phyloP scores from a whole-genome alignment of 2,113 vertebrate species.

The Zosterops borbonicus region DNA sequence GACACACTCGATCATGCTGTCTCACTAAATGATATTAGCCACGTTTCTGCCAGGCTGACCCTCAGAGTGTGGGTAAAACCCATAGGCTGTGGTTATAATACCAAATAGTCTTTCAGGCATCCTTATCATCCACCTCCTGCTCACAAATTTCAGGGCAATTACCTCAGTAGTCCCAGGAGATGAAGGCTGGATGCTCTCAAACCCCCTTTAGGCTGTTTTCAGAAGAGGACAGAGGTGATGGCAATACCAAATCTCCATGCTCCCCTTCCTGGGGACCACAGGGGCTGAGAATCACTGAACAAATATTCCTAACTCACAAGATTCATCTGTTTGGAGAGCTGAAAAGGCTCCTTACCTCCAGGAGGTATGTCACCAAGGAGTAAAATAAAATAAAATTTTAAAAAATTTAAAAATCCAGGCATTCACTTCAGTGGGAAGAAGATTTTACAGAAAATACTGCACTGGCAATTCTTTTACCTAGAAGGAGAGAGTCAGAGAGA shows the following conservation, averaged over 20 bases:
- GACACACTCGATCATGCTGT: no score
- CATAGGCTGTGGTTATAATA: background rate
- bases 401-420: background rate
- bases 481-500: background rate
- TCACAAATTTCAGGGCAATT: background rate
- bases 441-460: background rate
- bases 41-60: no score
- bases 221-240: background rate
- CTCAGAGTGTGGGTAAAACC: no score
- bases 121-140: background rate
- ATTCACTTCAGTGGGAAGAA: background rate
- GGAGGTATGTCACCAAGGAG: background rate
- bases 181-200: fast-evolving
- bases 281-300: background rate
- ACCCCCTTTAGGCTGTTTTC: background rate
- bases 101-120: background rate
- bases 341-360: background rate
- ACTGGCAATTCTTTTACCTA: background rate
- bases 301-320: background rate
- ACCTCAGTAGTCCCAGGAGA: background rate
- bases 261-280: background rate
- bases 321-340: background rate
- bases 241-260: fast-evolving
- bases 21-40: no score
- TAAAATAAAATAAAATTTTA: background rate